Conservation (phyloP, 2,797 vertebrate genomes). For the Leontopithecus rosalia region DNA sequence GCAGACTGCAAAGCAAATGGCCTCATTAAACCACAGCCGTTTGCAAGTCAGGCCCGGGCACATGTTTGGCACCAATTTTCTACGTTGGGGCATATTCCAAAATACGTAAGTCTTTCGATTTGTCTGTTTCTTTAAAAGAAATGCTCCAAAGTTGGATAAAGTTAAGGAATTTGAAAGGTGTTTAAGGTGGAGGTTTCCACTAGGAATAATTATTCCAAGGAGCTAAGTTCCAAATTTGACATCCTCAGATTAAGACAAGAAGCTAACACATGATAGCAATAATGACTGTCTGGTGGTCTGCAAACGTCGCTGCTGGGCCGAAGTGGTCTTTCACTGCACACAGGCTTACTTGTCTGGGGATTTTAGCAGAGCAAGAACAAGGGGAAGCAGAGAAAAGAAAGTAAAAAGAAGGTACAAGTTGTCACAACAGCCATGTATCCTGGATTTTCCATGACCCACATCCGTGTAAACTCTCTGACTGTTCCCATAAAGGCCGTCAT, state of each 20-base stretch:
- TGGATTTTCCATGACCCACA: background rate
- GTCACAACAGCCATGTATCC: background rate
- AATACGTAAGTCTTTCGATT: slow-evolving; percentile 4
- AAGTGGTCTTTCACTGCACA: background rate
- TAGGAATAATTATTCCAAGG: background rate
- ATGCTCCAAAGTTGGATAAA: slow-evolving; percentile 29
- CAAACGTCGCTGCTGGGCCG: fast-evolving
- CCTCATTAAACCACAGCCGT: background rate
- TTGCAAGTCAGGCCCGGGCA: background rate
- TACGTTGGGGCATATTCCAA: background rate
- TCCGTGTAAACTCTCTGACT: background rate
- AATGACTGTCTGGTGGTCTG: fast-evolving
- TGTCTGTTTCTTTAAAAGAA: slow-evolving; percentile 46
- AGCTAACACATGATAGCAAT: background rate
- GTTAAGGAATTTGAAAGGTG: background rate
- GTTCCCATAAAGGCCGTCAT: background rate
- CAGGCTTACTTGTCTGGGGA: background rate
- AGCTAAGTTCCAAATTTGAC: background rate
- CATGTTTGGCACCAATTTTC: background rate
- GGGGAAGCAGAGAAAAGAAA: background rate
- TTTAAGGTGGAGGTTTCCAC: background rate
- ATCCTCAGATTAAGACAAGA: background rate
- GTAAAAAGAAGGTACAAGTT: background rate
- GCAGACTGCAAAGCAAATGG: background rate
- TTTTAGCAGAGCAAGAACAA: background rate